Evolutionary conservation across 2,113 vertebrate genomes (phyloP).

Genomic region (Brachyhypopomus occidentalis): DNA sequence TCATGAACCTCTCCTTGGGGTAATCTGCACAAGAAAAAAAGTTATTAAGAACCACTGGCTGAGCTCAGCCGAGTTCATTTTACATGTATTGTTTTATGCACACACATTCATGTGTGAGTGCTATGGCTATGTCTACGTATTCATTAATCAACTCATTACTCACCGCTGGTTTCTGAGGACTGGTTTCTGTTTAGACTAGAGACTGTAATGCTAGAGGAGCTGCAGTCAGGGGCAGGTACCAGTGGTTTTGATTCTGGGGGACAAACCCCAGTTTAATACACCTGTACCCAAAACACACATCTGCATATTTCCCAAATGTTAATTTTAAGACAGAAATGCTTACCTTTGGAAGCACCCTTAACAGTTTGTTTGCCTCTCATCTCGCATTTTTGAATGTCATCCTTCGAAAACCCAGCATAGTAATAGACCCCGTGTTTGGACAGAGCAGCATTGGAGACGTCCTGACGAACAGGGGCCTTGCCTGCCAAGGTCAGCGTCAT

Average conservation of each 20-base stretch:
- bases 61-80: no score
- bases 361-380: fast-evolving
- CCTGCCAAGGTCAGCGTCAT: neutral
- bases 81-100: no score
- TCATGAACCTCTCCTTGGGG: conserved; percentile 47
- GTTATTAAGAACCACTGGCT: neutral
- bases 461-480: fast-evolving
- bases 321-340: neutral
- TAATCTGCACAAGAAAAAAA: conserved; percentile 34
- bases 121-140: no score
- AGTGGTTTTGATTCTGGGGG: neutral
- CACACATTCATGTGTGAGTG: neutral
- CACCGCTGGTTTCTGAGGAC: neutral
- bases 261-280: neutral
- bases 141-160: neutral
- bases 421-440: conserved; percentile 12
- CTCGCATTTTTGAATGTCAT: conserved; percentile 24
- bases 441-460: neutral
- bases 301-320: no score
- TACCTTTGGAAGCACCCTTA: fast-evolving
- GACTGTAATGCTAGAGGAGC: no score
- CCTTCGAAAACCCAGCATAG: conserved; percentile 43
- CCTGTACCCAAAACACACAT: neutral
- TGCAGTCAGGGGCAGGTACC: no score
- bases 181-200: neutral